Conservation (phyloP, 2,113 vertebrate genomes). For the Pachycephala philippinensis region DNA sequence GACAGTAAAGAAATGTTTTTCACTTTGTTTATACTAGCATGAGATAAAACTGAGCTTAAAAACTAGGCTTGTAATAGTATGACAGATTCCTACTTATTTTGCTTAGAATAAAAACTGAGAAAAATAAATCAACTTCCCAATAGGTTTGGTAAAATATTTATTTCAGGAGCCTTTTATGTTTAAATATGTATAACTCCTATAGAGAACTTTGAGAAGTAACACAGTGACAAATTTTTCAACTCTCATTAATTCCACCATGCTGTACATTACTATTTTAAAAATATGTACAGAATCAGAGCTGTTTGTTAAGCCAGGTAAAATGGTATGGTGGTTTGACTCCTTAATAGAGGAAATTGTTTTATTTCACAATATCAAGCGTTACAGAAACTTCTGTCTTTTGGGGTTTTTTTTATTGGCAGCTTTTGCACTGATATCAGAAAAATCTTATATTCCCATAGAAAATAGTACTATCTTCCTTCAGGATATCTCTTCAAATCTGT, state of each 20-base stretch:
- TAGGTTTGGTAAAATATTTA: slow-evolving; percentile 6
- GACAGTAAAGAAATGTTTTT: neutral
- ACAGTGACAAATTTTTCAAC: neutral
- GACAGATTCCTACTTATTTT: neutral
- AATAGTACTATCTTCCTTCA: neutral
- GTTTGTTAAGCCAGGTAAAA: neutral
- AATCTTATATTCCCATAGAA: neutral
- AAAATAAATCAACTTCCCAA: slow-evolving; percentile 4
- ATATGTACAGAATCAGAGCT: neutral
- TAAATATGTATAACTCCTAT: slow-evolving; percentile 13
- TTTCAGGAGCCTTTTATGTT: slow-evolving; percentile 27
- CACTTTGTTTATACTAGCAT: neutral
- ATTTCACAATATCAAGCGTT: neutral
- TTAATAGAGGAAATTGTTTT: neutral
- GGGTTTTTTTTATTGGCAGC: neutral
- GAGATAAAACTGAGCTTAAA: neutral
- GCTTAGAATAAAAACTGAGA: neutral
- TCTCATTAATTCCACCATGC: neutral
- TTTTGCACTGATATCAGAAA: neutral
- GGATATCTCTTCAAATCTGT: neutral
- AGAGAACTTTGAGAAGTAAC: neutral
- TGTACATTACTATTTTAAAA: neutral
- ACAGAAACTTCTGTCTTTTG: neutral
- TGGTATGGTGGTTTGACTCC: neutral
- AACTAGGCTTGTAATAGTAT: neutral